Conservation (phyloP, 1,140 invertebrate species). For the Ceratitis capitata region DNA sequence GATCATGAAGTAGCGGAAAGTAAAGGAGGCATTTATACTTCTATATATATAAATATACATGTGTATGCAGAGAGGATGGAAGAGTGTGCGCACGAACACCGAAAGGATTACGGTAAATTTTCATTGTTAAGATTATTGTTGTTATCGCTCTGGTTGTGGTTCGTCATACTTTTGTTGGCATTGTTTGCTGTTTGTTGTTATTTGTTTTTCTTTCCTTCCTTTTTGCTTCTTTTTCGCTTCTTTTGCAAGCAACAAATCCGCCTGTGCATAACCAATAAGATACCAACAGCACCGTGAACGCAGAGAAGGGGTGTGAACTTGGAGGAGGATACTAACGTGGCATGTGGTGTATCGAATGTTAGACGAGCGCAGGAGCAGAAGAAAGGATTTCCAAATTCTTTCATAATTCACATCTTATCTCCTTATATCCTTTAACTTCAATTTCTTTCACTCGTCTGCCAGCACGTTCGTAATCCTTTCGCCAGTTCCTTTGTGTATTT, state of each 20-base stretch:
- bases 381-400: constrained; percentile 7
- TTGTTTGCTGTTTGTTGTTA: background rate
- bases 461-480: background rate
- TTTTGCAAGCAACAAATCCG: background rate
- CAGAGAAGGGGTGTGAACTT: background rate
- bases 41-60: background rate
- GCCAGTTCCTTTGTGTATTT: background rate
- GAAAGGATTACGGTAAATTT: constrained; percentile 63
- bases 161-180: background rate
- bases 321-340: background rate
- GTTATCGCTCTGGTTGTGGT: background rate
- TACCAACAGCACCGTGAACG: background rate
- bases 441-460: background rate
- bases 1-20: constrained; percentile 46
- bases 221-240: constrained; percentile 39
- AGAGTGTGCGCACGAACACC: constrained; percentile 43
- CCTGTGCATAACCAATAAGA: background rate
- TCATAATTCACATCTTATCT: background rate
- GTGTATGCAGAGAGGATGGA: background rate
- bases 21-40: background rate
- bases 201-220: background rate
- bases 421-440: background rate
- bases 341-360: background rate
- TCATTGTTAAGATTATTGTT: background rate
- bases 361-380: background rate